Conservation (phyloP, 2,113 vertebrate species). For the Numenius arquata region DNA sequence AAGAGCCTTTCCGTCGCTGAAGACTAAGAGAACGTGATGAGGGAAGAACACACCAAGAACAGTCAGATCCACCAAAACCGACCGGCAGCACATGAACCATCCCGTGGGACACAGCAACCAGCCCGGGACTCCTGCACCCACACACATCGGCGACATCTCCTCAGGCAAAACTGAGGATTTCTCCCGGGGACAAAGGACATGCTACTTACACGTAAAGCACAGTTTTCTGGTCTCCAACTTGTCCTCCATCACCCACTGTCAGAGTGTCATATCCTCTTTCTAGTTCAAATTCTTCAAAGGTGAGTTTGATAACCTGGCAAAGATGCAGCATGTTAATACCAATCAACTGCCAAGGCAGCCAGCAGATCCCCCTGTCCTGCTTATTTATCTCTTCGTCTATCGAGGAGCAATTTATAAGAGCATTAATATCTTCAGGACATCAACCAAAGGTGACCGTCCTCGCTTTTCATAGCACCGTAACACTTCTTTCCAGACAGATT, state of each 20-base stretch:
- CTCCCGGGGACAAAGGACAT: background rate
- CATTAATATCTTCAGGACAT: background rate
- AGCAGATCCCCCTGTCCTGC: background rate
- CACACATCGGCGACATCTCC: rapidly evolving
- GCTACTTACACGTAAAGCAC: slow-evolving; percentile 95
- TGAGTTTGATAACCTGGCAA: slow-evolving; percentile 94
- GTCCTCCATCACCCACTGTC: slow-evolving; percentile 91
- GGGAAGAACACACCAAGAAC: background rate
- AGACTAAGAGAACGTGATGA: background rate
- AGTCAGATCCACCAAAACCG: background rate
- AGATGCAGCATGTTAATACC: background rate
- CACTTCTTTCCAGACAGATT: background rate
- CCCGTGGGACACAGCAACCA: background rate
- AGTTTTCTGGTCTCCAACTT: slow-evolving; percentile 94
- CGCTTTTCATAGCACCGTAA: background rate
- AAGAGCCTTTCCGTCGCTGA: background rate
- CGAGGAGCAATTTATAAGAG: background rate
- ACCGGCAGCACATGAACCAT: rapidly evolving
- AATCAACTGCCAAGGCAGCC: background rate
- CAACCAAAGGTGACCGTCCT: background rate
- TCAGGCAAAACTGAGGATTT: too few relatives aligned
- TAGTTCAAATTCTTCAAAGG: slow-evolving; percentile 97
- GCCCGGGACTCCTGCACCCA: background rate
- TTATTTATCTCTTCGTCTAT: background rate
- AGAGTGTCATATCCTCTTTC: slow-evolving; percentile 98